A percentile compares a stretch with the other conserved stretches of the same genome.
Evolutionary conservation across 2,888 invertebrate genomes (phyloP).

Genomic region (Drosophila stalkeri): DNA sequence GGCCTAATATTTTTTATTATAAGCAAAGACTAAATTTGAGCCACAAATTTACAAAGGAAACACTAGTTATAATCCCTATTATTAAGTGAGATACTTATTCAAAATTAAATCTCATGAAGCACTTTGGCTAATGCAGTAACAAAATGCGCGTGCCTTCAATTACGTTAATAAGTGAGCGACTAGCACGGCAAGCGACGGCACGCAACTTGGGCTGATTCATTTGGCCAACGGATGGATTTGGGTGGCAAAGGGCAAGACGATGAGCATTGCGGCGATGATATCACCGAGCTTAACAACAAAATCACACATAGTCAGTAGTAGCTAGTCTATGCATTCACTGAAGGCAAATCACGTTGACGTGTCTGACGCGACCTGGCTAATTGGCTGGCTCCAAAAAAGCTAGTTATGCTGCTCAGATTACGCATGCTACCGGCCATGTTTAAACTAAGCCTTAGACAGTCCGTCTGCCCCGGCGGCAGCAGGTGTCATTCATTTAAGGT

Average conservation of each 20-base stretch:
- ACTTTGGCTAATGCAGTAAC: conserved; percentile 20
- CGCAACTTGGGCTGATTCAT: conserved; percentile 59
- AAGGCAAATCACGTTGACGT: conserved; percentile 49
- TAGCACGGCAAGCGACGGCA: conserved; percentile 40
- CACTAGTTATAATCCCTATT: fast-evolving
- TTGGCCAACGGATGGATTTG: neutral
- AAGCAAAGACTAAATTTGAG: neutral
- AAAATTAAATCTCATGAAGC: neutral
- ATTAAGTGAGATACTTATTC: neutral
- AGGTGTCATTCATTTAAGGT: conserved; percentile 49
- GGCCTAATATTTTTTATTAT: conserved; percentile 1
- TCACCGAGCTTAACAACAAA: conserved; percentile 36
- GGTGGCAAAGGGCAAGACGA: conserved; percentile 25
- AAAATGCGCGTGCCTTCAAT: conserved; percentile 38
- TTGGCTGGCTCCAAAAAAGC: conserved; percentile 54
- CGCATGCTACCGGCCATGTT: conserved; percentile 60
- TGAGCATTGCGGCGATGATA: conserved; percentile 64
- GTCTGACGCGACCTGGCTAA: conserved; percentile 58
- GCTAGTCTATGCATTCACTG: neutral
- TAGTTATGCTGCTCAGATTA: conserved; percentile 69
- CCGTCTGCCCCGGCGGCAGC: conserved; percentile 9
- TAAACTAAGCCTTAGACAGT: conserved; percentile 60
- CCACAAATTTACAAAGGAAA: neutral
- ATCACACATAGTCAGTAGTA: conserved; percentile 1
- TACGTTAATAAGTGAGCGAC: conserved; percentile 58